Evolutionary conservation across 1,140 invertebrate species (phyloP), one percentile per base, ranked within the genome.

Genomic region (Macrobrachium nipponense): DNA sequence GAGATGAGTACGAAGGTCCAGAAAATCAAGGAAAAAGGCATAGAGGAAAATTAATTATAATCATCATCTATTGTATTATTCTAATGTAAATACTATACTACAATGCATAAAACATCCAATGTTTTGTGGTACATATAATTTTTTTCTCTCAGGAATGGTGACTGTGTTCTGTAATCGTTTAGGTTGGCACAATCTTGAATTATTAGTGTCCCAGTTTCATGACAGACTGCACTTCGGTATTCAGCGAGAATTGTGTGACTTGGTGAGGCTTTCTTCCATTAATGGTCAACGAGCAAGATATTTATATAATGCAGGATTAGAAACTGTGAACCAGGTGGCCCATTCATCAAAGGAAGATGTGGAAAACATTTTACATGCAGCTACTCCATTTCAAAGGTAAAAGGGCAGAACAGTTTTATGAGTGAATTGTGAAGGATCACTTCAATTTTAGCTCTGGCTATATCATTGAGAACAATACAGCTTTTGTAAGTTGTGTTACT

Each of bases 181-280:
- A n/a, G 96, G 97, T 5, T 99, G 98, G 98, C 93, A 93, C 80
- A 97, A 95, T 90, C 92, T 99, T 82, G 96, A 98, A 91, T 91
- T 98, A 58, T 92, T 99, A 5, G 93, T 99, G 17, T 94, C 95
- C 8, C 96, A 98, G 91, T 99, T 99, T 91, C 97, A 98, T 93
- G 94, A 96, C 89, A 94, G 98, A 20, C 92, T 99, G 36, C 96
- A 97, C 89, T 99, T 99, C 92, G 98, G 98, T 15, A 95, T 99
- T 58, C 95, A 97, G 89, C 93, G 95, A 73, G 98, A 99, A 90
- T 92, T 99, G 10, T 93, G 98, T 82, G 98, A 99, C 90, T 92
- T 99, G 61, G 95, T 99, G 91, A 93, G 95, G 87, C 91, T 99
- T 60, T 93, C 96, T 12, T 93, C 95, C 88, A 91, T 99, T 60